phyloP scores from a whole-genome alignment of 2,888 invertebrate genomes.

The Girardia tigrina region DNA sequence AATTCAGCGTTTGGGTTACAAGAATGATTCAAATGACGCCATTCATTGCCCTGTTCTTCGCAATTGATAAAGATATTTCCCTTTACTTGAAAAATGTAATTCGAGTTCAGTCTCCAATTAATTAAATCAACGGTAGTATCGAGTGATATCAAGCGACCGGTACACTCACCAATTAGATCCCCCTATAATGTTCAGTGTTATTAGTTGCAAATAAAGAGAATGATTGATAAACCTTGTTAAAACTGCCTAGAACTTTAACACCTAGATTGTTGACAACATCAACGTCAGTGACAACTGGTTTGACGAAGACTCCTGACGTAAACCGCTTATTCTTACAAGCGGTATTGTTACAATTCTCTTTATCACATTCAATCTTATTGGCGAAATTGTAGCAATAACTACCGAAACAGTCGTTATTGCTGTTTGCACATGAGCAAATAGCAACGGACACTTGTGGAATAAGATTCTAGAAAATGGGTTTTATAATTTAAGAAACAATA shows the following conservation, averaged over 20 bases:
- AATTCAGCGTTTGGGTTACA: not conserved
- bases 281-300: not conserved
- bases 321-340: not conserved
- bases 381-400: not conserved
- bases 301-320: not conserved
- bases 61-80: not conserved
- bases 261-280: not conserved
- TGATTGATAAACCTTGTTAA: not conserved
- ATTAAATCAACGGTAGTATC: not conserved
- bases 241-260: not conserved
- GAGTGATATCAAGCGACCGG: not conserved
- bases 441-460: not conserved
- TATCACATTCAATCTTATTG: not conserved
- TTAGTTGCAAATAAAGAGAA: no score
- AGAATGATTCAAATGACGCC: not conserved
- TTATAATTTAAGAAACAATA: no score
- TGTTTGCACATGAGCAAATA: not conserved
- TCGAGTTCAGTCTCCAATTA: not conserved
- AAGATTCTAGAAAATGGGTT: not conserved
- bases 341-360: not conserved
- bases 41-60: not conserved
- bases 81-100: conserved; percentile 1
- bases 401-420: not conserved
- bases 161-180: not conserved
- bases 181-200: no score